These are phyloP conservation scores for Rhaphigaster nebulosa DNA, from an alignment of 2,888 invertebrate species.

Conservation along the genomic window DNA sequence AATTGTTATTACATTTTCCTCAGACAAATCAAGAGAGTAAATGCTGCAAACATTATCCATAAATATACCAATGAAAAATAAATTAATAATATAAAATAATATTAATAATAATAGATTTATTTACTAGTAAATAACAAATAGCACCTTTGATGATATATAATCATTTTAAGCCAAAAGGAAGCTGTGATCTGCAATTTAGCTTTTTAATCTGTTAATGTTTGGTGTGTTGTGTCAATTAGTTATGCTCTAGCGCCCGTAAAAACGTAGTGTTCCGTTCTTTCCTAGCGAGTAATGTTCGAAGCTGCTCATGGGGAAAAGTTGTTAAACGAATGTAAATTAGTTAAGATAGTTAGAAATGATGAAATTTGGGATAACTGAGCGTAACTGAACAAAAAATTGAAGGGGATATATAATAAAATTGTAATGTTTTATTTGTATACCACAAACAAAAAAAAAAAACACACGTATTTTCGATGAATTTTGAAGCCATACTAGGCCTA, in stretches of 20 bases:
- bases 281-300: background rate
- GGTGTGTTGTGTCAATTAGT: background rate
- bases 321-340: background rate
- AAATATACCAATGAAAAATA: no score
- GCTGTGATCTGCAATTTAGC: background rate
- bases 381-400: background rate
- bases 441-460: no score
- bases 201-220: background rate
- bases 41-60: background rate
- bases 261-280: background rate
- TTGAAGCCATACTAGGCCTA: no score
- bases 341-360: background rate
- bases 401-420: no score
- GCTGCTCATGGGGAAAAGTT: background rate
- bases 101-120: background rate
- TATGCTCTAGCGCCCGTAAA: constrained; percentile 14
- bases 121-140: background rate
- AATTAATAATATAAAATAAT: background rate
- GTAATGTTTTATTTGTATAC: no score
- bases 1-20: no score
- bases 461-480: no score
- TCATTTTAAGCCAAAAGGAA: background rate
- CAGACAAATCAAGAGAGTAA: no score
- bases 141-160: background rate
- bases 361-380: background rate